These are phyloP conservation scores for Gnatocerus cornutus DNA, from an alignment of 2,888 invertebrate species.

Conservation along the genomic window DNA sequence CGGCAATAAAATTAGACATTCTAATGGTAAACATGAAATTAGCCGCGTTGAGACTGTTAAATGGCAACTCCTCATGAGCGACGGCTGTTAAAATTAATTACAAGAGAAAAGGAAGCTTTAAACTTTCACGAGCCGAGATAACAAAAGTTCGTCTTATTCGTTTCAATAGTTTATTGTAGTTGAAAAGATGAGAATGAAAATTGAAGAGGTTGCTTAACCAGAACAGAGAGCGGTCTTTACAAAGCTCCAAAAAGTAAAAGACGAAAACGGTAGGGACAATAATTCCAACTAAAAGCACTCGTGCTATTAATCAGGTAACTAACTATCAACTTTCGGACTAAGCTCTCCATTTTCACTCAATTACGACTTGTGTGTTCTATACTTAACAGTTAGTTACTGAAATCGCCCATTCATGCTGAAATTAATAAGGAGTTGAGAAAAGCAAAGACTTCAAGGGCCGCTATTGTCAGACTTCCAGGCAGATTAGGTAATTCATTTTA, in stretches of 20 bases:
- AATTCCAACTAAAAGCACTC: too few species aligned
- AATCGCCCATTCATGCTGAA: not conserved
- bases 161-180: too few species aligned
- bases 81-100: constrained; percentile 10
- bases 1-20: constrained; percentile 12
- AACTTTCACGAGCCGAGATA: too few species aligned
- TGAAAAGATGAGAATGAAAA: too few species aligned
- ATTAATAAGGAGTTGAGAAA: not conserved
- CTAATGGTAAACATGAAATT: constrained; percentile 15
- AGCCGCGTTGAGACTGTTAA: constrained; percentile 7
- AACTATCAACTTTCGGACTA: not conserved
- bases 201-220: too few species aligned
- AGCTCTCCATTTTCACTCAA: not conserved
- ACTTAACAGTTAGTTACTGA: not conserved
- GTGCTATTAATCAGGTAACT: not conserved
- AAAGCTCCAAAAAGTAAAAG: too few species aligned
- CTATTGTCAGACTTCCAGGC: not conserved
- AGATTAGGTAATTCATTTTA: not conserved
- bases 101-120: not conserved
- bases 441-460: not conserved
- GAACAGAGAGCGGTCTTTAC: too few species aligned
- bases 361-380: not conserved
- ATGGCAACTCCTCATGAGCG: not conserved
- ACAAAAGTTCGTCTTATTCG: too few species aligned
- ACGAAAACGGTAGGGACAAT: too few species aligned